Evolutionary conservation across 2,888 invertebrate species (phyloP).

Genomic region (Geophilus truncorum): DNA sequence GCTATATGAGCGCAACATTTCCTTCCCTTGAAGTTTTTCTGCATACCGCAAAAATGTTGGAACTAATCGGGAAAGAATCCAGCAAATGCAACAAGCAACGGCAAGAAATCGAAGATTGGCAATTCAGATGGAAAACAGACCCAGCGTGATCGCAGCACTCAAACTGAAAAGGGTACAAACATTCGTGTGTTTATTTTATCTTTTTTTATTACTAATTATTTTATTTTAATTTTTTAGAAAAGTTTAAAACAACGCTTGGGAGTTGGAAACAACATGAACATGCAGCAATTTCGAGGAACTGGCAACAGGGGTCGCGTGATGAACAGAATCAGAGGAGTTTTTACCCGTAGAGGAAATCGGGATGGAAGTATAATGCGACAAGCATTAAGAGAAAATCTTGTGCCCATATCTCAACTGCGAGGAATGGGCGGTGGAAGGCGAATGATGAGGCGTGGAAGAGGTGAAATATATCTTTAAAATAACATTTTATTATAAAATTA

Average conservation of each 20-base stretch:
- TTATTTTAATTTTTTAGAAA: not conserved
- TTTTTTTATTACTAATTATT: too few relatives aligned
- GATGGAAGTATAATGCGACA: not conserved
- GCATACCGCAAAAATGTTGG: conserved; percentile 33
- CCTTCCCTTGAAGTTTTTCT: conserved; percentile 36
- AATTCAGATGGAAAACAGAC: conserved; percentile 53
- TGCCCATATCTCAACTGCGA: not conserved
- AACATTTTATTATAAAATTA: not conserved
- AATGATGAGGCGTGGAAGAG: not conserved
- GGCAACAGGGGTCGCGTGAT: conserved; percentile 33
- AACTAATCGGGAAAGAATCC: conserved; percentile 39
- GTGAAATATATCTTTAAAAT: not conserved
- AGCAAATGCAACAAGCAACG: conserved; percentile 42
- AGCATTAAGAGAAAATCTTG: not conserved
- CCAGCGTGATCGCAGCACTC: conserved; percentile 51
- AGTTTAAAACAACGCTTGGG: conserved; percentile 12
- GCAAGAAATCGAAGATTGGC: conserved; percentile 52
- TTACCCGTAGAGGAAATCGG: not conserved
- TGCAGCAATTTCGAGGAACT: conserved; percentile 34
- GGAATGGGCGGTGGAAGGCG: not conserved
- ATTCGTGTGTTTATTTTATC: too few relatives aligned
- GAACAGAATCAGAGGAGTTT: not conserved
- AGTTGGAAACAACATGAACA: not conserved
- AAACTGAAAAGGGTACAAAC: conserved; percentile 46
- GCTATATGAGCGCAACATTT: not conserved